A percentile compares a stretch with the other conserved stretches of the same genome.
These are phyloP conservation scores for Serripes groenlandicus DNA, from an alignment of 2,888 invertebrate species.

Conservation along the genomic window DNA sequence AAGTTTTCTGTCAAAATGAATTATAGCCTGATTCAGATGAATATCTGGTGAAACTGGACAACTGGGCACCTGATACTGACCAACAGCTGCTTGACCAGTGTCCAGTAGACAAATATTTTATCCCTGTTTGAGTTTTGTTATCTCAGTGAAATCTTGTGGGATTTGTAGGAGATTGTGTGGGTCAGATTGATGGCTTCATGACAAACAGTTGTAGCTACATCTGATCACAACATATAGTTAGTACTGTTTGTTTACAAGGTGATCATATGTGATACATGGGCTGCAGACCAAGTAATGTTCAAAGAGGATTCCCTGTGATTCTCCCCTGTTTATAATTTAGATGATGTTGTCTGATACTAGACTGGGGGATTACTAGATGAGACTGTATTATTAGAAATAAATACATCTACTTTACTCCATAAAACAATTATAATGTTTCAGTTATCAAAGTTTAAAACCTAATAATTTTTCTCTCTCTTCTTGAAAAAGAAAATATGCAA, in stretches of 20 bases:
- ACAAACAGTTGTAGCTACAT: too few relatives aligned
- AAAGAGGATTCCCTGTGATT: slow-evolving; percentile 29
- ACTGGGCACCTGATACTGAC: slow-evolving; percentile 12
- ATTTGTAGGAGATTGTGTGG: neutral
- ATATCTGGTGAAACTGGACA: slow-evolving; percentile 17
- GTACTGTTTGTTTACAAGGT: too few relatives aligned
- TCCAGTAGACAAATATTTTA: slow-evolving; percentile 1
- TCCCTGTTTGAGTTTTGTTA: neutral
- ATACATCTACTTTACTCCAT: neutral
- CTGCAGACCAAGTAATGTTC: slow-evolving; percentile 39
- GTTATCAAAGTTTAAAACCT: neutral
- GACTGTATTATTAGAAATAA: neutral
- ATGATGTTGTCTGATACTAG: slow-evolving; percentile 37
- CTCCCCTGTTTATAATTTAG: slow-evolving; percentile 48
- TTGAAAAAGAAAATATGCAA: too few relatives aligned
- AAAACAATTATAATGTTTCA: too few relatives aligned
- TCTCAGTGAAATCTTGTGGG: slow-evolving; percentile 7
- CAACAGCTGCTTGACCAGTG: slow-evolving; percentile 11
- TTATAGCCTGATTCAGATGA: slow-evolving; percentile 12
- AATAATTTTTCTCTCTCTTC: too few relatives aligned
- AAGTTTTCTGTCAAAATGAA: slow-evolving; percentile 6
- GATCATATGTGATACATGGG: slow-evolving; percentile 42
- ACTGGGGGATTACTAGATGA: slow-evolving; percentile 12
- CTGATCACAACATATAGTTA: neutral
- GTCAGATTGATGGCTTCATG: neutral